Evolutionary conservation across 2,888 invertebrate genomes (phyloP), one percentile per base, ranked within the genome.

Genomic region (Odontocerum albicorne): DNA sequence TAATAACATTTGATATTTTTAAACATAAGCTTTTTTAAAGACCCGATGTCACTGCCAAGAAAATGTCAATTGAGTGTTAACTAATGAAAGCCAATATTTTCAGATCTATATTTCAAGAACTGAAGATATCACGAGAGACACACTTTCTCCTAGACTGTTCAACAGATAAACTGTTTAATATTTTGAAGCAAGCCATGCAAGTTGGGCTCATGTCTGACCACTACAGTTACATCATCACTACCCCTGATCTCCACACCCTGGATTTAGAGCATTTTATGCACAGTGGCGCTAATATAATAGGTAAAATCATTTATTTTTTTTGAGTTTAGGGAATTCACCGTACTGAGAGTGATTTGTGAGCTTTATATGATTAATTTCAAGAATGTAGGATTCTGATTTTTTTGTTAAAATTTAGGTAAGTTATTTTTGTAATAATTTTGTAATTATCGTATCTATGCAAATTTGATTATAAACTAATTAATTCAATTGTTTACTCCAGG

Each of bases 211-310:
- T 94, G 80, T 89, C 89, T 7, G 86, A 88, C 63, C 80, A 84
- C 8, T 86, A 91, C 66, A 86, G 85, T 65, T 90, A 88, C 63
- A 78, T 95, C 40, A 83, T 94, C 47, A 88, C 90, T 54, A 85
- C 87, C 62, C 75, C 92, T 71, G 92, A 93, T 69, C 80, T 93
- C 61, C 89, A 92, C 65, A 90, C 88, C 0, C 73, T 93, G 32
- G 86, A 94, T 65, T 73, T 92, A 64, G 85, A 86, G 42, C 84
- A 88, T 1, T 92, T 85, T 67, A 86, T 86, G 66, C 86, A 87
- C 65, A 87, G 88, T 0, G 92, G 90, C 4, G 85, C 89, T 0
- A 93, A 92, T 68, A 88, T 95, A 22, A 92, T 92, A 16, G 90
- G 88, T 60, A n/a, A n/a, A n/a, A n/a, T n/a, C n/a, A n/a, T n/a